phyloP scores from a whole-genome alignment of 2,797 vertebrate genomes.

The Erpetoichthys calabaricus region DNA sequence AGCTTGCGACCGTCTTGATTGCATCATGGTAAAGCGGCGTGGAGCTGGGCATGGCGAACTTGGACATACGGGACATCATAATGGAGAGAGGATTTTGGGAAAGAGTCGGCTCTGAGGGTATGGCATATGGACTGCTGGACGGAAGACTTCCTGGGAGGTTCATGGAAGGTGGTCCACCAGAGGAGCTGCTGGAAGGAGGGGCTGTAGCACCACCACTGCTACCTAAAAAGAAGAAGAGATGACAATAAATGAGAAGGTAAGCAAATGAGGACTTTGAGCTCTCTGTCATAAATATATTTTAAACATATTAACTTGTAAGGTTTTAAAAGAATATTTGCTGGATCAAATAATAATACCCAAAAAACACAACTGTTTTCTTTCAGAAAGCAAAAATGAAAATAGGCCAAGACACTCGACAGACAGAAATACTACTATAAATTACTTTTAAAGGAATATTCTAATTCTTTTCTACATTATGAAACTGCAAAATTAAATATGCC shows the following conservation, averaged over 20 bases:
- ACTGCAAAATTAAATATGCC: no score
- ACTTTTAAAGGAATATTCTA: no score
- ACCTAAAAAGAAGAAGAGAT: slow-evolving; percentile 40
- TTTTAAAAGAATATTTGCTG: no score
- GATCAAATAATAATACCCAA: no score
- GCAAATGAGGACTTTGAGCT: background rate
- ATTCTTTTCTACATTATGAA: no score
- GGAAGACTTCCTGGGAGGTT: slow-evolving; percentile 83
- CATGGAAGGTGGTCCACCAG: slow-evolving; percentile 64
- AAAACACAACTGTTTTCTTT: no score
- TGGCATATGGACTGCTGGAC: slow-evolving; percentile 84
- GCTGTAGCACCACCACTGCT: slow-evolving; percentile 76
- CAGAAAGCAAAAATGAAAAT: no score
- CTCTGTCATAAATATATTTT: slow-evolving; percentile 1
- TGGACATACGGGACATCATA: slow-evolving; percentile 99
- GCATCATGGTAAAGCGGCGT: slow-evolving; percentile 97
- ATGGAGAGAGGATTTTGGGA: slow-evolving; percentile 97
- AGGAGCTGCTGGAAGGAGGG: slow-evolving; percentile 64
- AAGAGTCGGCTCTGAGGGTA: slow-evolving; percentile 92
- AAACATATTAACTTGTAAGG: no score
- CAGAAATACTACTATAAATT: no score
- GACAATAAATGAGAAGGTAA: background rate
- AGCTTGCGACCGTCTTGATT: slow-evolving; percentile 98
- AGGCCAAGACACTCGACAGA: no score
- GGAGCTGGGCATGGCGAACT: slow-evolving; percentile 98